phyloP scores from a whole-genome alignment of 2,888 invertebrate species.

The Phasia obesa region DNA sequence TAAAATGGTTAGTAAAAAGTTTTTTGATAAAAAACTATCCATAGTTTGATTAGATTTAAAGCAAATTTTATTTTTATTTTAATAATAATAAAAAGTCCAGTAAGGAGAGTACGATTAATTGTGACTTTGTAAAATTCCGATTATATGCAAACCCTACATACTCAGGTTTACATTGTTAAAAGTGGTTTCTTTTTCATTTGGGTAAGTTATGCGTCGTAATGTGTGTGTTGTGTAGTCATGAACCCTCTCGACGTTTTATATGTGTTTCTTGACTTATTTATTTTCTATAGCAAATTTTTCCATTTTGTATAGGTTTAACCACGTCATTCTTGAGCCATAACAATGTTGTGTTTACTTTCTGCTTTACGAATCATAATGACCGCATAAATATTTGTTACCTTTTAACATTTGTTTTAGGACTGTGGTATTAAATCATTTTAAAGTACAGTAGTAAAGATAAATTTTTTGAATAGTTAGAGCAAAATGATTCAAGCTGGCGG shows the following conservation, averaged over 20 bases:
- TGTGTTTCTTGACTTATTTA: neutral
- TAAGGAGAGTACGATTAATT: too few species aligned
- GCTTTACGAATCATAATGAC: slow-evolving; percentile 25
- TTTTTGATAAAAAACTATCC: too few species aligned
- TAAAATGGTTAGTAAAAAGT: too few species aligned
- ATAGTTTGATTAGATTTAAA: too few species aligned
- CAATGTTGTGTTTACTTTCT: neutral
- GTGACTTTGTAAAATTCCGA: too few species aligned
- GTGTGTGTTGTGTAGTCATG: neutral
- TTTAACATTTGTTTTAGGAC: neutral
- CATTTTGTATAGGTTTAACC: slow-evolving; percentile 62
- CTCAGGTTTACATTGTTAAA: slow-evolving; percentile 7
- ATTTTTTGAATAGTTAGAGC: too few species aligned
- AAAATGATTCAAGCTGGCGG: too few species aligned
- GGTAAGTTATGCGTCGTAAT: slow-evolving; percentile 42
- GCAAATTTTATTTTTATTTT: too few species aligned
- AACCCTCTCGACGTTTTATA: neutral
- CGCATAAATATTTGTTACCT: slow-evolving; percentile 55
- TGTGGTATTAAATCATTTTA: slow-evolving; percentile 4
- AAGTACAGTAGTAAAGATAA: too few species aligned
- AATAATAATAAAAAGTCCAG: too few species aligned
- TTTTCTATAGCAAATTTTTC: slow-evolving; percentile 2
- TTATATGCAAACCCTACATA: too few species aligned
- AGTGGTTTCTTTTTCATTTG: slow-evolving; percentile 35
- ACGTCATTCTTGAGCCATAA: slow-evolving; percentile 50